Percentiles rank a stretch among this genome's conserved stretches.
These are phyloP conservation scores for Pteronotus mesoamericanus DNA, from an alignment of 2,797 vertebrate genomes.

Conservation along the genomic window DNA sequence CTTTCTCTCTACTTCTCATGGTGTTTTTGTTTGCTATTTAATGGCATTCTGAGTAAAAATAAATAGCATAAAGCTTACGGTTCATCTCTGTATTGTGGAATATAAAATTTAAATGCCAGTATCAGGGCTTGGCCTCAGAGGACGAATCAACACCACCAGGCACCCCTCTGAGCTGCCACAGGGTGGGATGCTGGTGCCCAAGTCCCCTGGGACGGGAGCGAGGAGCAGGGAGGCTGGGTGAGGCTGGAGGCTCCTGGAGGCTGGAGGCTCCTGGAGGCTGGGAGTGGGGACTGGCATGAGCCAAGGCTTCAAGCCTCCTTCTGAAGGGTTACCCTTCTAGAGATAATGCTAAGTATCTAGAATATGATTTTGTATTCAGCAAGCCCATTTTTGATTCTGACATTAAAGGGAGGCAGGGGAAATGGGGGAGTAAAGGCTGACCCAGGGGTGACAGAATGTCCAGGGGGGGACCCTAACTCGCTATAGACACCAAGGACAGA, in stretches of 20 bases:
- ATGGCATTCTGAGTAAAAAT: slow-evolving; percentile 1
- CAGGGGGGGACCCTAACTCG: neutral
- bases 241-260: neutral
- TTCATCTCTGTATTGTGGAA: neutral
- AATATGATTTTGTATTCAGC: neutral
- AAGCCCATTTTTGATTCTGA: neutral
- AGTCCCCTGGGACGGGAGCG: neutral
- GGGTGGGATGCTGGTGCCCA: neutral
- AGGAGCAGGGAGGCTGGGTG: neutral
- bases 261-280: neutral
- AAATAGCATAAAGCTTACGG: neutral
- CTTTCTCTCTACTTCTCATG: neutral
- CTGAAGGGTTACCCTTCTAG: neutral
- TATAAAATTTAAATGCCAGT: neutral
- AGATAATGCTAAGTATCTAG: neutral
- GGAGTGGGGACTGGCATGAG: neutral
- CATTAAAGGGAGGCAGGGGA: neutral
- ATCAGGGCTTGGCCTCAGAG: neutral
- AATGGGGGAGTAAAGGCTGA: neutral
- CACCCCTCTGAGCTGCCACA: neutral
- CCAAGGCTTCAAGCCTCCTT: neutral
- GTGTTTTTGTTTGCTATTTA: neutral
- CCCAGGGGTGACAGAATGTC: neutral
- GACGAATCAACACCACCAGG: neutral
- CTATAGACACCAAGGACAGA: neutral